phyloP scores from a whole-genome alignment of 2,113 vertebrate species.

The Vireo altiloquus region DNA sequence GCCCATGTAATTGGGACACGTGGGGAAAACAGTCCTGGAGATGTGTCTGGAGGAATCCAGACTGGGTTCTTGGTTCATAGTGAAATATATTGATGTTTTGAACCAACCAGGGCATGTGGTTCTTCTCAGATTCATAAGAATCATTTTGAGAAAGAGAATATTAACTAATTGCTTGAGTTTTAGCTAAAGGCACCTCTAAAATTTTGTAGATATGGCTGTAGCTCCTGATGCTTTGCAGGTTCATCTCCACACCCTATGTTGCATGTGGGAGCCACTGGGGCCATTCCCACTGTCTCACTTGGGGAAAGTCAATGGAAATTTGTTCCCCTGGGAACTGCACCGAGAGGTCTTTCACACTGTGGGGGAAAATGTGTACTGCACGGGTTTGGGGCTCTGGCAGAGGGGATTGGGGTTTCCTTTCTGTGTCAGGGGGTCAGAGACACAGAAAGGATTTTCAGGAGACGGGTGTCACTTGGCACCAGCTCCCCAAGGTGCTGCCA shows the following conservation, averaged over 20 bases:
- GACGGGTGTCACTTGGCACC: neutral
- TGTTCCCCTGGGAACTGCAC: neutral
- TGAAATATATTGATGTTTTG: neutral
- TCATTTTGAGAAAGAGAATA: neutral
- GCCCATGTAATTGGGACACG: rapidly evolving
- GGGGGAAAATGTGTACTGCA: neutral
- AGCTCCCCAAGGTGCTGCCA: neutral
- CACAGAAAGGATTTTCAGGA: neutral
- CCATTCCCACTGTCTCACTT: neutral
- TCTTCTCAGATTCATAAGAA: neutral
- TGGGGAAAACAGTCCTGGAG: neutral
- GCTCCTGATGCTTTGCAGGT: neutral
- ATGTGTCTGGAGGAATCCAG: neutral
- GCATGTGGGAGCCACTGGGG: neutral
- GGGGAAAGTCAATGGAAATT: neutral
- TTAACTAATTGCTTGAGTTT: neutral
- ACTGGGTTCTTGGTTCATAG: neutral
- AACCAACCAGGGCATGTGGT: rapidly evolving
- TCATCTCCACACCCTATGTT: rapidly evolving
- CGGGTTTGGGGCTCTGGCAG: neutral
- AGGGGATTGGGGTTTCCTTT: neutral
- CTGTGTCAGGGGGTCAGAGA: neutral
- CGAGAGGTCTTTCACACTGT: rapidly evolving
- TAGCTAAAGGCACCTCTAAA: neutral
- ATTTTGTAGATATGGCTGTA: neutral